Evolutionary conservation across 1,140 invertebrate genomes (phyloP), one percentile per base, ranked within the genome.

Genomic region (Dufourea novaeangliae): DNA sequence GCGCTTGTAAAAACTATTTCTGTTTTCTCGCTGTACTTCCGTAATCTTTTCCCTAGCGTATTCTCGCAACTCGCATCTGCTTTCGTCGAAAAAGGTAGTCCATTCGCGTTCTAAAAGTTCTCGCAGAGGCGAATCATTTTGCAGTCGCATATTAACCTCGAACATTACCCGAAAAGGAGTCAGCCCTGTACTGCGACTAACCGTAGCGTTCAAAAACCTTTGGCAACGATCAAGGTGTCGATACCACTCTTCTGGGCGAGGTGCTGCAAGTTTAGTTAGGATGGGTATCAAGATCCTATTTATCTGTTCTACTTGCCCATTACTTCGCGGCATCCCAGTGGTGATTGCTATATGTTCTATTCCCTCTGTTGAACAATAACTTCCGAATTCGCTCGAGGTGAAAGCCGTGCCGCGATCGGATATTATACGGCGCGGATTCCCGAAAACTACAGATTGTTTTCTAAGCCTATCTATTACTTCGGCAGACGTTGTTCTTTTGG

Each of bases 91-190:
- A n/a, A n/a, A n/a, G n/a, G n/a, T n/a, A n/a, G n/a, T n/a, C n/a
- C n/a, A n/a, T n/a, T n/a, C n/a, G n/a, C n/a, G n/a, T n/a, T n/a
- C n/a, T n/a, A n/a, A n/a, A n/a, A n/a, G n/a, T n/a, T n/a, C n/a
- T n/a, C n/a, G n/a, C n/a, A n/a, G n/a, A n/a, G n/a, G n/a, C n/a
- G 11, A 12, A 44, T 90, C 86, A 59, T 87, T 78, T 44, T 74
- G 83, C n/a, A 27, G 56, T 80, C 77, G 83, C 82, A 91, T 88
- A 61, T 87, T 78, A 7, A 84, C 80, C 20, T 88, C 88, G 56
- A 82, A 74, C 25, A 92, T 29, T 11, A 92, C 5, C 56, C 90
- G 68, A 78, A 91, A 91, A 7, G 89, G 91, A 10, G 88, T 86
- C 0, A 37, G 79, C 1, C 80, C 81, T 0, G 88, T 90, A 61